These are phyloP conservation scores for Arnoldichthys spilopterus DNA, from an alignment of 2,797 vertebrate genomes.

Conservation along the genomic window DNA sequence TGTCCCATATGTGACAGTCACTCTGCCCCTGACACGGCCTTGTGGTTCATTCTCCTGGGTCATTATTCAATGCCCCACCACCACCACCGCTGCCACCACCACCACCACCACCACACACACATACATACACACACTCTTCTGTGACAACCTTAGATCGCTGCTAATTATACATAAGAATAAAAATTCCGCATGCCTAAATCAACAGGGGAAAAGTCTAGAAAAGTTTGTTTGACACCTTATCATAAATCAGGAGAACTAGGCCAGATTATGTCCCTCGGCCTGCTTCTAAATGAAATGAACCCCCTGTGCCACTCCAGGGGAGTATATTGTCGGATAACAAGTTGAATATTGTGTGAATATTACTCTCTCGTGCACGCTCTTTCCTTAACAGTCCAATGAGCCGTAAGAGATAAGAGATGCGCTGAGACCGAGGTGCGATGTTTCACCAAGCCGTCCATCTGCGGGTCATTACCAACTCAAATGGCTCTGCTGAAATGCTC, in stretches of 20 bases:
- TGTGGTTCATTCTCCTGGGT: constrained; percentile 55
- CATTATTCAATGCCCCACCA: constrained; percentile 46
- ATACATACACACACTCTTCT: constrained; percentile 15
- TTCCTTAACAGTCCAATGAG: constrained; percentile 50
- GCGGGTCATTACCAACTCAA: constrained; percentile 8
- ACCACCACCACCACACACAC: constrained; percentile 15
- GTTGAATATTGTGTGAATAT: constrained; percentile 49
- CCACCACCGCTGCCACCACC: neutral
- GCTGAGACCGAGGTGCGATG: constrained; percentile 24
- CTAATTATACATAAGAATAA: constrained; percentile 59
- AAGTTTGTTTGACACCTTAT: constrained; percentile 62
- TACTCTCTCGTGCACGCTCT: constrained; percentile 37
- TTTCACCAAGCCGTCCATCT: constrained; percentile 16
- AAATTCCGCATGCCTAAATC: constrained; percentile 56
- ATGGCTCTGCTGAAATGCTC: constrained; percentile 2
- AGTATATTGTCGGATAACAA: constrained; percentile 57
- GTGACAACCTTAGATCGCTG: constrained; percentile 48
- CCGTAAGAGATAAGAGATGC: constrained; percentile 35
- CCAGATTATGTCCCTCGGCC: constrained; percentile 59
- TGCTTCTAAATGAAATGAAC: constrained; percentile 60
- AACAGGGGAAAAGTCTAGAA: constrained; percentile 59
- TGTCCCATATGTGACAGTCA: constrained; percentile 55
- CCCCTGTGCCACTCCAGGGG: constrained; percentile 56
- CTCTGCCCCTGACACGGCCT: constrained; percentile 49
- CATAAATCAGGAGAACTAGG: constrained; percentile 72